phyloP scores from a whole-genome alignment of 2,888 invertebrate species.

The Apotomis capreana region DNA sequence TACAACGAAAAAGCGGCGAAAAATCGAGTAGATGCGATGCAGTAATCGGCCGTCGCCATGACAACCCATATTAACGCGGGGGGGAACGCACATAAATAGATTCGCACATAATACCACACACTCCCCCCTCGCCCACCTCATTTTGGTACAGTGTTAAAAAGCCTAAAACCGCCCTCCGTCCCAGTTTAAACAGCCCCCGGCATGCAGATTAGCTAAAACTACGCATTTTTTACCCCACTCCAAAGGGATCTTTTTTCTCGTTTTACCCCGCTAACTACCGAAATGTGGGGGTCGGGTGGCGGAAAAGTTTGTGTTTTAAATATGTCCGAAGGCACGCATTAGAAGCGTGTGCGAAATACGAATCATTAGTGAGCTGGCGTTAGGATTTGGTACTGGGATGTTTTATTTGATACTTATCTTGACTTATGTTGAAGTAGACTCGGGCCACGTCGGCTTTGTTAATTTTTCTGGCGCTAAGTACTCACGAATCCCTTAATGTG shows the following conservation, averaged over 20 bases:
- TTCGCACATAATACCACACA: constrained; percentile 81
- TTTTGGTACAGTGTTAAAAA: constrained; percentile 82
- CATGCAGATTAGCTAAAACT: constrained; percentile 87
- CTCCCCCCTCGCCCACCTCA: constrained; percentile 67
- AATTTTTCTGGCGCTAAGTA: constrained; percentile 2
- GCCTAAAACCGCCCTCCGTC: constrained; percentile 74
- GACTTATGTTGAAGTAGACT: constrained; percentile 24
- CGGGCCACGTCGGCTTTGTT: constrained; percentile 19
- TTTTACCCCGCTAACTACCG: constrained; percentile 75
- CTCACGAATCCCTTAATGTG: neutral
- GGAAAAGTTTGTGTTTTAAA: constrained; percentile 82
- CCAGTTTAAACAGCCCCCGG: constrained; percentile 57
- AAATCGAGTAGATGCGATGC: constrained; percentile 81
- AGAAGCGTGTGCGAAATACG: constrained; percentile 76
- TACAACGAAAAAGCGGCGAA: constrained; percentile 83
- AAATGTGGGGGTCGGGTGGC: constrained; percentile 68
- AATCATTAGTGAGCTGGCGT: constrained; percentile 67
- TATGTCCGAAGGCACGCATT: constrained; percentile 82
- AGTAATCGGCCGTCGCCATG: constrained; percentile 80
- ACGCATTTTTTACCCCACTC: constrained; percentile 85
- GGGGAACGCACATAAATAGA: constrained; percentile 76
- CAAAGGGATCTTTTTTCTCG: constrained; percentile 68
- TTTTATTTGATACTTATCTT: constrained; percentile 40
- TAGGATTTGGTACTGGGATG: constrained; percentile 39
- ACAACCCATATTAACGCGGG: constrained; percentile 79